A percentile compares a stretch with the other conserved stretches of the same genome.
Conservation (phyloP, 92 coral and sea anemone genomes). For the Bergia puertoricense region DNA sequence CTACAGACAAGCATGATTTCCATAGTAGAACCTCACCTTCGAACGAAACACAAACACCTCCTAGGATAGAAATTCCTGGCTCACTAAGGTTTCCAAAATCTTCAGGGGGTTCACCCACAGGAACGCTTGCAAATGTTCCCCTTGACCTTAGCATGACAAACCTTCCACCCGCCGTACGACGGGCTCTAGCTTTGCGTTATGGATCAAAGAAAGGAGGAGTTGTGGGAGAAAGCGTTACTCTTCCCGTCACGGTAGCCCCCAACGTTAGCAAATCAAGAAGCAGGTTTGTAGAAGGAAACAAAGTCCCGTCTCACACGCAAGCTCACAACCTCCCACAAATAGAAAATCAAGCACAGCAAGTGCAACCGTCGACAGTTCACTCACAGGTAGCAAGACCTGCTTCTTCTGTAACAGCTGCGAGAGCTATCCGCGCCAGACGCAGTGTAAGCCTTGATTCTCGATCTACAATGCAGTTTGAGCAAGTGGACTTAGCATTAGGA, state of each 20-base stretch:
- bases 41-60: conserved; percentile 18
- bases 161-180: conserved; percentile 85
- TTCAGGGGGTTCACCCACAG: conserved; percentile 41
- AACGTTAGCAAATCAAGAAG: conserved; percentile 63
- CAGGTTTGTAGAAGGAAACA: conserved; percentile 58
- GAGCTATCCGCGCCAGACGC: conserved; percentile 53
- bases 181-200: conserved; percentile 81
- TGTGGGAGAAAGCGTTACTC: conserved; percentile 38
- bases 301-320: conserved; percentile 35
- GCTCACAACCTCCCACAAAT: conserved; percentile 10
- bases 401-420: conserved; percentile 36
- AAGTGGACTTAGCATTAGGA: background rate
- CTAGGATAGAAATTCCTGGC: conserved; percentile 1
- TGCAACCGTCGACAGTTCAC: conserved; percentile 7
- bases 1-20: background rate
- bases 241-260: conserved; percentile 52
- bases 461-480: conserved; percentile 31
- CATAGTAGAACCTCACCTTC: conserved; percentile 3
- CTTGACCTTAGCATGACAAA: conserved; percentile 80
- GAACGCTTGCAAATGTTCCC: conserved; percentile 47
- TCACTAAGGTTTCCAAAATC: conserved; percentile 37
- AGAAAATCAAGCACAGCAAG: conserved; percentile 9
- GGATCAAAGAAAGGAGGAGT: conserved; percentile 61
- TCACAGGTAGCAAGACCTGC: conserved; percentile 2
- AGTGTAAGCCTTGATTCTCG: conserved; percentile 84